A percentile compares a stretch with the other conserved stretches of the same genome.
Conservation (phyloP, 2,113 vertebrate genomes). For the Zosterops pallidus region DNA sequence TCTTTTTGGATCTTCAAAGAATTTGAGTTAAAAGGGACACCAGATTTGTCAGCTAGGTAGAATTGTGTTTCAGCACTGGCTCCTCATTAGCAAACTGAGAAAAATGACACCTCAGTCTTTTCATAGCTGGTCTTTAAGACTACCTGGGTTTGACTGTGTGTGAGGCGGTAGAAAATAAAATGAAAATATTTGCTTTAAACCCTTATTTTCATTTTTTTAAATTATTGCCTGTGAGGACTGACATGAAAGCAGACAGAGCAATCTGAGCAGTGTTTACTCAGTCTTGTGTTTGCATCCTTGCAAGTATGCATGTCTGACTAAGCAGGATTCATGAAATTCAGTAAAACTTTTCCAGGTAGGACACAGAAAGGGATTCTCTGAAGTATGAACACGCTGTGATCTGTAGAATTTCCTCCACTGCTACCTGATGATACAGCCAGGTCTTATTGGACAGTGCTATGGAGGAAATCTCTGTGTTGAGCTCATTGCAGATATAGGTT, state of each 20-base stretch:
- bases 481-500: neutral
- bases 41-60: neutral
- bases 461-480: neutral
- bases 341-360: neutral
- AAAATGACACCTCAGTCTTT: slow-evolving; percentile 1
- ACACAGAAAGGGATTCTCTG: neutral
- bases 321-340: neutral
- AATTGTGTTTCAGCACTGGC: neutral
- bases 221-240: neutral
- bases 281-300: neutral
- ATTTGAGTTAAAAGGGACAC: slow-evolving; percentile 2
- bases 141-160: neutral
- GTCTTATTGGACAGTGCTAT: fast-evolving
- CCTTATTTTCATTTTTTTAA: neutral
- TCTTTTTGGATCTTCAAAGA: neutral
- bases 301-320: neutral
- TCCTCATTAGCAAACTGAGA: neutral
- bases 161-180: neutral
- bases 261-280: too few species aligned
- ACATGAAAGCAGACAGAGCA: too few species aligned
- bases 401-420: neutral
- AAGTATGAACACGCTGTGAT: neutral
- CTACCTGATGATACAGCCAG: neutral
- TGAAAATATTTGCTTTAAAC: neutral
- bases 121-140: neutral